Conservation (phyloP, 92 coral and sea anemone species). For the Paragorgia papillata region DNA sequence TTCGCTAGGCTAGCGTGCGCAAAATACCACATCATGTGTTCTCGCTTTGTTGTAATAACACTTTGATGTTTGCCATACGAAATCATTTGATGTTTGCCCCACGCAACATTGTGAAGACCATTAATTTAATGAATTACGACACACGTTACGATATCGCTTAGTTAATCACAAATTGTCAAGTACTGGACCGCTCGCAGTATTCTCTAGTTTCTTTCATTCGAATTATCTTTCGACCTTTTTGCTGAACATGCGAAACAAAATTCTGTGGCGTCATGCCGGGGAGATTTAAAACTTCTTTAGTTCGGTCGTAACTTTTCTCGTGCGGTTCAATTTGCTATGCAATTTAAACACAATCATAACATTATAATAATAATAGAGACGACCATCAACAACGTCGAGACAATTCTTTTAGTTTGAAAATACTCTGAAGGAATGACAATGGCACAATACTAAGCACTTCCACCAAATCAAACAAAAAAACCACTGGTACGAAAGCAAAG, state of each 20-base stretch:
- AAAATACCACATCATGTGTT: background rate
- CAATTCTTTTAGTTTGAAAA: background rate
- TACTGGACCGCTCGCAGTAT: background rate
- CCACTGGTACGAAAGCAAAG: too few relatives aligned
- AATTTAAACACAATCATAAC: constrained; percentile 20
- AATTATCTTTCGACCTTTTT: background rate
- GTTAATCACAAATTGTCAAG: too few relatives aligned
- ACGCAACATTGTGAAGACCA: constrained; percentile 8
- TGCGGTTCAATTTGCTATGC: constrained; percentile 1
- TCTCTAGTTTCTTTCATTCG: background rate
- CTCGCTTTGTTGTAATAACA: background rate
- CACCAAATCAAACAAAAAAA: too few relatives aligned
- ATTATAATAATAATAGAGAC: constrained; percentile 11
- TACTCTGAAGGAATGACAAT: constrained; percentile 11
- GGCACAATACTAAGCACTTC: too few relatives aligned
- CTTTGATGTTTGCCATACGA: constrained; percentile 23
- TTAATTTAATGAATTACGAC: background rate
- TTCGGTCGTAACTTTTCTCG: constrained; percentile 1
- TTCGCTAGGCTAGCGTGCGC: background rate
- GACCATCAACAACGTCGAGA: background rate
- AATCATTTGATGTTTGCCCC: constrained; percentile 15
- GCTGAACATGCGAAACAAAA: too few relatives aligned
- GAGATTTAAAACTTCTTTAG: too few relatives aligned
- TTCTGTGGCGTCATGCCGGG: too few relatives aligned
- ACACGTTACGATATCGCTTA: too few relatives aligned